Percentiles rank a stretch among this genome's conserved stretches.
Conservation (phyloP, 2,113 vertebrate genomes). For the Nestor notabilis region DNA sequence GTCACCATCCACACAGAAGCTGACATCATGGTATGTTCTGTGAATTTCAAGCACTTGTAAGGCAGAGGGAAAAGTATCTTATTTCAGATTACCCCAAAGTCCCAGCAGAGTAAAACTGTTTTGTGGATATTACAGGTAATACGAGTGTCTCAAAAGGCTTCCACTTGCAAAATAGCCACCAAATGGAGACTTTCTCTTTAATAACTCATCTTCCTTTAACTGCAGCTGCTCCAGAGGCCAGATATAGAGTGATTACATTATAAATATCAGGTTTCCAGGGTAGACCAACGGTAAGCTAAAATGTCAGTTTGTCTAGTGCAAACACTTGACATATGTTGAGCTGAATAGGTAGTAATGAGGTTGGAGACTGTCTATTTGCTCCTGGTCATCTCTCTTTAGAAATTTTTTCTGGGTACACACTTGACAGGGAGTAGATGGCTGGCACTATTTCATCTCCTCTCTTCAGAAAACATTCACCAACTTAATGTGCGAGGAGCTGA, state of each 20-base stretch:
- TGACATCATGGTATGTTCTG: background rate
- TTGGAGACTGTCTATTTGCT: constrained; percentile 34
- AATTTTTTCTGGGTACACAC: background rate
- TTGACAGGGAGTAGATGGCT: background rate
- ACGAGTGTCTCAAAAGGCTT: background rate
- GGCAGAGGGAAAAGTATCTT: background rate
- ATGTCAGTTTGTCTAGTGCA: constrained; percentile 45
- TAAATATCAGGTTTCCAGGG: constrained; percentile 38
- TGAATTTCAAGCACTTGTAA: background rate
- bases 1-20: background rate
- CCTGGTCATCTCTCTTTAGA: background rate
- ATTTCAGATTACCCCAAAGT: background rate
- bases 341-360: constrained; percentile 14
- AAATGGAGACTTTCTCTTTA: constrained; percentile 25
- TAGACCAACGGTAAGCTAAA: background rate
- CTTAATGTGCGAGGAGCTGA: background rate
- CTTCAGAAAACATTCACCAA: background rate
- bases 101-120: background rate
- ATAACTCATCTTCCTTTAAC: constrained; percentile 9
- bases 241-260: constrained; percentile 34
- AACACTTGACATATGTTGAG: constrained; percentile 36
- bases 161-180: background rate
- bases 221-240: background rate
- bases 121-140: background rate
- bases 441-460: background rate